Percentiles rank a stretch among this genome's conserved stretches.
These are phyloP conservation scores for Teleiodes luculella DNA, from an alignment of 2,888 invertebrate species.

Conservation along the genomic window DNA sequence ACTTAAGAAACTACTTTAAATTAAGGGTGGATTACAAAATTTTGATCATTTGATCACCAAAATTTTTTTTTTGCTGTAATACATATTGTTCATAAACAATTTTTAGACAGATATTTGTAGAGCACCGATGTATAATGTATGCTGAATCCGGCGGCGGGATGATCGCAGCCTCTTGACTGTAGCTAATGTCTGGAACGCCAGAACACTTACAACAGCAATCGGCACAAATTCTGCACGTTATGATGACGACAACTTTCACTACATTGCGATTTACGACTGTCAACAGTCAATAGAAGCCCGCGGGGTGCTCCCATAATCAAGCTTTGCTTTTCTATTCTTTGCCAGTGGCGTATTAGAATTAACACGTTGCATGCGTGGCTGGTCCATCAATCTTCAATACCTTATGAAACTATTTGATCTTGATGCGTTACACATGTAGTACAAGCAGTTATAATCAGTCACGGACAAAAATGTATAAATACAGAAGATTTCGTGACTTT, in stretches of 20 bases:
- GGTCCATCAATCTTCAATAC: conserved; percentile 3
- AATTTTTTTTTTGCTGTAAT: too few relatives aligned
- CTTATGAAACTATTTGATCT: not conserved
- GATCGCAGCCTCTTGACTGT: conserved; percentile 12
- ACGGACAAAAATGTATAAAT: not conserved
- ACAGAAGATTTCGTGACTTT: not conserved
- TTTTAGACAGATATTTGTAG: too few relatives aligned
- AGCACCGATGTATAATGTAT: too few relatives aligned
- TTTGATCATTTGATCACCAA: too few relatives aligned
- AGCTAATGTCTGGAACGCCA: conserved; percentile 28
- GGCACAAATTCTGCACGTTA: conserved; percentile 45
- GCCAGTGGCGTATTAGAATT: conserved; percentile 1
- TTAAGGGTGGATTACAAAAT: too few relatives aligned
- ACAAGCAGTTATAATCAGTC: not conserved
- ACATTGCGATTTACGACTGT: conserved; percentile 1
- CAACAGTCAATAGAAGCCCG: not conserved
- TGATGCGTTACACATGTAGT: not conserved
- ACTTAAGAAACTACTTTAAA: too few relatives aligned
- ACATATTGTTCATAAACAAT: too few relatives aligned
- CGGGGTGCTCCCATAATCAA: not conserved
- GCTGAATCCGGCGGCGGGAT: not conserved
- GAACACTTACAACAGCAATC: conserved; percentile 37
- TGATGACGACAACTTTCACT: conserved; percentile 56
- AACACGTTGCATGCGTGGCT: not conserved
- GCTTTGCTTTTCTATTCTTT: not conserved